phyloP scores from a whole-genome alignment of 2,113 vertebrate genomes.

The Siphamia tubifer region DNA sequence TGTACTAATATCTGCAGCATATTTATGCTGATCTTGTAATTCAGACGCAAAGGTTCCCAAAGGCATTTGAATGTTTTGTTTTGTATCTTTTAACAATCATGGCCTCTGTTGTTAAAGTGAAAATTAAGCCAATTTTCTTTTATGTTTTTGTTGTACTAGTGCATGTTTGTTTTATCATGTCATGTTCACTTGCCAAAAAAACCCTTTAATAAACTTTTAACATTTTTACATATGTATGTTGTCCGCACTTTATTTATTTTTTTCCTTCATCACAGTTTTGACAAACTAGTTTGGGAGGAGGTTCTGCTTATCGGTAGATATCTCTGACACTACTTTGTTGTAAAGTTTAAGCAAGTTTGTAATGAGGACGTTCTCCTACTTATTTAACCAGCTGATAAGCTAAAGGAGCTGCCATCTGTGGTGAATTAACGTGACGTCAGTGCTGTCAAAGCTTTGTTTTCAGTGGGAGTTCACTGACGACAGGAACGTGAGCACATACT shows the following conservation, averaged over 20 bases:
- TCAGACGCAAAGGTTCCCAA: constrained; percentile 39
- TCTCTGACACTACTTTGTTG: no score
- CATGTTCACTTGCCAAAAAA: not conserved
- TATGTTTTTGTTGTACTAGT: not conserved
- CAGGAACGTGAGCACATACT: not conserved
- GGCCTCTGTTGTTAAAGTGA: not conserved
- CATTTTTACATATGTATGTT: constrained; percentile 32
- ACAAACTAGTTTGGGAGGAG: not conserved
- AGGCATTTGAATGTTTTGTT: constrained; percentile 55
- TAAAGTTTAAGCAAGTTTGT: not conserved
- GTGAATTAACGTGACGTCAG: not conserved
- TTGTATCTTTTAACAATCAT: not conserved
- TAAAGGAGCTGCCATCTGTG: no score
- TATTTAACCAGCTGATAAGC: not conserved
- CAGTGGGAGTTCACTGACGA: not conserved
- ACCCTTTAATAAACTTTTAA: constrained; percentile 43
- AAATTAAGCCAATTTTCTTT: not conserved
- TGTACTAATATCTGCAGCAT: constrained; percentile 27
- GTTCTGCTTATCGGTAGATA: no score
- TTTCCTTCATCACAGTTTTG: not conserved
- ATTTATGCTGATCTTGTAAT: constrained; percentile 22
- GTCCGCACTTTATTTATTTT: not conserved
- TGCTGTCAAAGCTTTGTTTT: not conserved
- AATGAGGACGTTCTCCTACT: not conserved
- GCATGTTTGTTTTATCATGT: not conserved